These are phyloP conservation scores for Microctenopoma steveboyesi DNA, from an alignment of 2,797 vertebrate genomes.

Conservation along the genomic window DNA sequence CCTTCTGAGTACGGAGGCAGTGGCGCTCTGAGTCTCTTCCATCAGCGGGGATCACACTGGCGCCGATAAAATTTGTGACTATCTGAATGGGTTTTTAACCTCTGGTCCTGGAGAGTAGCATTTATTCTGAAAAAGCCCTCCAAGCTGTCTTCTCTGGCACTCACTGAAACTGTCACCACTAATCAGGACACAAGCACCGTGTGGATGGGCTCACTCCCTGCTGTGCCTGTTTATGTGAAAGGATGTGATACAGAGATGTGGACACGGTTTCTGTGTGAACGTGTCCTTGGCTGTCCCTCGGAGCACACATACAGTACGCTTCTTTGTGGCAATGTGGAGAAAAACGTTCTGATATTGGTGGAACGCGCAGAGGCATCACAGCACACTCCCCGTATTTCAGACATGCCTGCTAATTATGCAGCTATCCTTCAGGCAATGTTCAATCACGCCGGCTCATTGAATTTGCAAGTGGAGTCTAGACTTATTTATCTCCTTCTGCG, in stretches of 20 bases:
- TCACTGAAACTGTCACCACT: slow-evolving; percentile 62
- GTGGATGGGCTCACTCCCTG: slow-evolving; percentile 51
- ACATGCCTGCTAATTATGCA: slow-evolving; percentile 64
- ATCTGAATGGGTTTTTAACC: slow-evolving; percentile 73
- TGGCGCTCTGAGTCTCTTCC: slow-evolving; percentile 40
- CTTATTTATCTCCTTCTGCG: slow-evolving; percentile 40
- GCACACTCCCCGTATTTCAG: slow-evolving; percentile 48
- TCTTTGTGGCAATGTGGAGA: slow-evolving; percentile 16
- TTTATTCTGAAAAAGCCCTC: slow-evolving; percentile 68
- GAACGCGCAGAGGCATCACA: slow-evolving; percentile 30
- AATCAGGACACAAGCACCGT: slow-evolving; percentile 67
- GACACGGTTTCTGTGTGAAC: slow-evolving; percentile 26
- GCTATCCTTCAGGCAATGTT: slow-evolving; percentile 58
- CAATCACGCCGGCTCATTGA: slow-evolving; percentile 65
- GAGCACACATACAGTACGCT: slow-evolving; percentile 19
- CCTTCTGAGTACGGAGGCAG: not conserved
- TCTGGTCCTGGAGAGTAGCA: slow-evolving; percentile 57
- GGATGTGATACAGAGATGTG: slow-evolving; percentile 32
- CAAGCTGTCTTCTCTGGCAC: slow-evolving; percentile 64
- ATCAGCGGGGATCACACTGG: slow-evolving; percentile 45
- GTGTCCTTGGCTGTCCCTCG: slow-evolving; percentile 44
- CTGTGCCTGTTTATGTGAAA: slow-evolving; percentile 50
- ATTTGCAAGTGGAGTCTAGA: slow-evolving; percentile 57
- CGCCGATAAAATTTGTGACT: slow-evolving; percentile 50
- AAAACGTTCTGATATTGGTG: slow-evolving; percentile 28